These are phyloP conservation scores for Lasioglossum leucozonium DNA, from an alignment of 2,888 invertebrate species.

Conservation along the genomic window DNA sequence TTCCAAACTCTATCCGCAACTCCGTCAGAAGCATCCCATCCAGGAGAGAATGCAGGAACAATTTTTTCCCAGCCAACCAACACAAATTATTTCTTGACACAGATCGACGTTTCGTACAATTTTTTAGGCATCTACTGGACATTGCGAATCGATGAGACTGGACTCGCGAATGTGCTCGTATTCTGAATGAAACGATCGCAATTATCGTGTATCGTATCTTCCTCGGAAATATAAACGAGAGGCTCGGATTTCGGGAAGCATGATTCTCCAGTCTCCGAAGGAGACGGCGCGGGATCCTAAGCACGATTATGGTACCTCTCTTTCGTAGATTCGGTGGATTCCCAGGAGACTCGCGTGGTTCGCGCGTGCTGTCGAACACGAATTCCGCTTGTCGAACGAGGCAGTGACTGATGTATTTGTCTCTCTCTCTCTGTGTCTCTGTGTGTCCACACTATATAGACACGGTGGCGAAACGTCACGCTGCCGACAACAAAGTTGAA, in stretches of 20 bases:
- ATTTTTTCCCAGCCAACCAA: background rate
- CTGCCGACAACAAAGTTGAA: conserved; percentile 28
- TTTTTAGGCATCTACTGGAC: too few relatives aligned
- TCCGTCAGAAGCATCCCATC: too few relatives aligned
- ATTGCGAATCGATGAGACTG: too few relatives aligned
- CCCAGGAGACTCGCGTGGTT: background rate
- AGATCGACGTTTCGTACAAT: too few relatives aligned
- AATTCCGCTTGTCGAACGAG: background rate
- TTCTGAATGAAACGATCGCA: background rate
- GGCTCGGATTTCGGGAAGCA: background rate
- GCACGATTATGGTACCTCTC: background rate
- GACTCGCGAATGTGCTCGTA: too few relatives aligned
- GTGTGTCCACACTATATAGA: background rate
- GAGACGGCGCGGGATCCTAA: background rate
- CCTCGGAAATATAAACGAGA: background rate
- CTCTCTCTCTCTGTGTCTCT: background rate
- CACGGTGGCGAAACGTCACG: conserved; percentile 20
- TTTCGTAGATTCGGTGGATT: background rate
- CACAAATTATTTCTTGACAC: too few relatives aligned
- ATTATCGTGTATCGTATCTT: too few relatives aligned
- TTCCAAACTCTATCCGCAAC: background rate
- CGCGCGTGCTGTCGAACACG: background rate
- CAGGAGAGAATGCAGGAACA: background rate
- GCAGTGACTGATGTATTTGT: background rate
- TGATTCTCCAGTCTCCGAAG: background rate